Conservation (phyloP, 2,888 invertebrate species). For the Frankliniella intonsa region DNA sequence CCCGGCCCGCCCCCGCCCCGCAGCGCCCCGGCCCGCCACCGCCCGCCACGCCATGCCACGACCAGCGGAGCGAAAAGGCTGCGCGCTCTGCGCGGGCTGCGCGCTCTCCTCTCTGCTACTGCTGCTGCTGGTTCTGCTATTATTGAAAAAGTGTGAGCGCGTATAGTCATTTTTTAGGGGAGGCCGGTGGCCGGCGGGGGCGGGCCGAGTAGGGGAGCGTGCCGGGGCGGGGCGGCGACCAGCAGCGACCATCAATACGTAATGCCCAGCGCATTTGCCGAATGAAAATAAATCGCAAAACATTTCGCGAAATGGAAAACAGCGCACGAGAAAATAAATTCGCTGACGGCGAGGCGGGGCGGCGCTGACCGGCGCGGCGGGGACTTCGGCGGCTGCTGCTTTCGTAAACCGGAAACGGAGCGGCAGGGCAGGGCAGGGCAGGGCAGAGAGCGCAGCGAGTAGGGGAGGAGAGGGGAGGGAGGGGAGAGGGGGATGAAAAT, state of each 20-base stretch:
- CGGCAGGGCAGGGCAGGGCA: neutral
- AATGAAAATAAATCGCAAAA: constrained; percentile 25
- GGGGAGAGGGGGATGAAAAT: neutral
- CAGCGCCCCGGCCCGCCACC: too few species aligned
- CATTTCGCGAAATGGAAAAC: constrained; percentile 23
- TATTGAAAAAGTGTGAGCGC: neutral
- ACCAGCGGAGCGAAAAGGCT: too few species aligned
- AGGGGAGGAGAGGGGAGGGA: neutral
- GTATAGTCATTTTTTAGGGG: neutral
- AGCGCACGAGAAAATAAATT: neutral
- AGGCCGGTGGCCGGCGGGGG: neutral
- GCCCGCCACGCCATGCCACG: too few species aligned
- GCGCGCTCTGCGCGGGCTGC: neutral
- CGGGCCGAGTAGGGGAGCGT: neutral
- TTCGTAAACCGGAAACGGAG: neutral
- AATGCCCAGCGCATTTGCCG: neutral
- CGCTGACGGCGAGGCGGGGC: neutral
- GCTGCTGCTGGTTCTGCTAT: neutral
- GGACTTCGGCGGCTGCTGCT: too few species aligned
- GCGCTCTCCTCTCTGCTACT: neutral
- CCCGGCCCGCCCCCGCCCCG: too few species aligned
- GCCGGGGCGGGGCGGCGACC: neutral
- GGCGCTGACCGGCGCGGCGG: too few species aligned
- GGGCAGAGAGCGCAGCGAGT: neutral
- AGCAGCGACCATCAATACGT: constrained; percentile 10